phyloP scores from a whole-genome alignment of 2,113 vertebrate genomes.

The Varanus komodoensis region DNA sequence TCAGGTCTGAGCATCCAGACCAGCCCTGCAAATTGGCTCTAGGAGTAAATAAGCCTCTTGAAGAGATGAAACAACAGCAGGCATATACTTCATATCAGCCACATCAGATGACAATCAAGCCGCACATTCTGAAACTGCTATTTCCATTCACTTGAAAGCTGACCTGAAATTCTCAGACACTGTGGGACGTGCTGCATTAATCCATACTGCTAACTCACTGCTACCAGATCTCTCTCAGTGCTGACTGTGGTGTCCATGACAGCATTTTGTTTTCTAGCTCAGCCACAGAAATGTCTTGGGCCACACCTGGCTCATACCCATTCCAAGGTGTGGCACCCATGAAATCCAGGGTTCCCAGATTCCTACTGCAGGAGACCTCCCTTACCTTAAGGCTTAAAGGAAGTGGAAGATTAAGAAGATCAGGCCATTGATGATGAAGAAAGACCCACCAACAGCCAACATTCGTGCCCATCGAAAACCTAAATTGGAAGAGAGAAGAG shows the following conservation, averaged over 20 bases:
- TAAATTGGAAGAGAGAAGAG: not conserved
- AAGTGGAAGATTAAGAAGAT: constrained; percentile 23
- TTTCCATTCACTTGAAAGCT: not conserved
- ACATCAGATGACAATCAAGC: not conserved
- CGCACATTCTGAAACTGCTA: not conserved
- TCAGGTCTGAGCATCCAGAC: too few species aligned
- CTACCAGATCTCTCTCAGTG: too few species aligned
- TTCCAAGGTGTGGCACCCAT: not conserved
- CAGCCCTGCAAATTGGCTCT: not conserved
- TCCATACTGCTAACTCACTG: not conserved
- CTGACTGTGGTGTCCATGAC: not conserved
- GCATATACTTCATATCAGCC: not conserved
- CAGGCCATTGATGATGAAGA: constrained; percentile 24
- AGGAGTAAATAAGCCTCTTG: not conserved
- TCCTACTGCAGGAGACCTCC: too few species aligned
- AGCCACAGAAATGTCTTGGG: not conserved
- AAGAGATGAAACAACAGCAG: not conserved
- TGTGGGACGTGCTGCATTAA: not conserved
- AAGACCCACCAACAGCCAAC: not conserved
- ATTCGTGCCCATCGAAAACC: not conserved
- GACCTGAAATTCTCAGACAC: not conserved
- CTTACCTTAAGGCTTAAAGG: not conserved
- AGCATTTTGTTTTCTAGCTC: not conserved
- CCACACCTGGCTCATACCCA: not conserved
- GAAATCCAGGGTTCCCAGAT: not conserved